Evolutionary conservation across 2,888 invertebrate genomes (phyloP).

Genomic region (Mycogona germanica): DNA sequence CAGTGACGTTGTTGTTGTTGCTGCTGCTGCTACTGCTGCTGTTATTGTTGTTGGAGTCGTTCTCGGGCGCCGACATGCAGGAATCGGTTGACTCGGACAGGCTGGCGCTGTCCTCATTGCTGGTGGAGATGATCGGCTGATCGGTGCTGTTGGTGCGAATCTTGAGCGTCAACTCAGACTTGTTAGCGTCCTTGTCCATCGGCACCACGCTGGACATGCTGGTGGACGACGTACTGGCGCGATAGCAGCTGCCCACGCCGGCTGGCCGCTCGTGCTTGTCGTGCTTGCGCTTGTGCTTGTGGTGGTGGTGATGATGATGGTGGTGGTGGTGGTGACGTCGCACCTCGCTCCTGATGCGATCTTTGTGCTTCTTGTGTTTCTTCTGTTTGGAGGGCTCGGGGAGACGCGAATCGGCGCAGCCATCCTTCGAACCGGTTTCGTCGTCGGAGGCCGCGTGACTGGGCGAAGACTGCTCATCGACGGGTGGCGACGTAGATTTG

Average conservation of each 20-base stretch:
- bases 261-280: slow-evolving; percentile 30
- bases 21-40: slow-evolving; percentile 1
- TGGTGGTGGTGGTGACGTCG: slow-evolving; percentile 41
- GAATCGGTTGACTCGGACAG: background rate
- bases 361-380: slow-evolving; percentile 22
- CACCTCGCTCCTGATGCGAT: slow-evolving; percentile 19
- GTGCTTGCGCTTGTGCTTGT: slow-evolving; percentile 45
- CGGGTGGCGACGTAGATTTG: too few species aligned
- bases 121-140: background rate
- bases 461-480: too few species aligned
- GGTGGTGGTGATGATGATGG: slow-evolving; percentile 58
- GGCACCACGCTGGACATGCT: background rate
- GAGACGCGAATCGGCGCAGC: too few species aligned
- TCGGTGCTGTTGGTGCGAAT: slow-evolving; percentile 21
- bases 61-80: background rate
- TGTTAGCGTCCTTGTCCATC: slow-evolving; percentile 11
- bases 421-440: too few species aligned
- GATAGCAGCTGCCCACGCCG: slow-evolving; percentile 20
- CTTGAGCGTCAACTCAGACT: slow-evolving; percentile 24
- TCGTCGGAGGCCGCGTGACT: too few species aligned
- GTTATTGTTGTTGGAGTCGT: background rate
- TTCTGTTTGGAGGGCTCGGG: slow-evolving; percentile 18
- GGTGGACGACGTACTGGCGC: background rate
- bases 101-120: background rate
- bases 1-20: slow-evolving; percentile 1